A percentile compares a stretch with the other conserved stretches of the same genome.
These are phyloP conservation scores for Boloria selene DNA, from an alignment of 2,888 invertebrate genomes.

Conservation along the genomic window DNA sequence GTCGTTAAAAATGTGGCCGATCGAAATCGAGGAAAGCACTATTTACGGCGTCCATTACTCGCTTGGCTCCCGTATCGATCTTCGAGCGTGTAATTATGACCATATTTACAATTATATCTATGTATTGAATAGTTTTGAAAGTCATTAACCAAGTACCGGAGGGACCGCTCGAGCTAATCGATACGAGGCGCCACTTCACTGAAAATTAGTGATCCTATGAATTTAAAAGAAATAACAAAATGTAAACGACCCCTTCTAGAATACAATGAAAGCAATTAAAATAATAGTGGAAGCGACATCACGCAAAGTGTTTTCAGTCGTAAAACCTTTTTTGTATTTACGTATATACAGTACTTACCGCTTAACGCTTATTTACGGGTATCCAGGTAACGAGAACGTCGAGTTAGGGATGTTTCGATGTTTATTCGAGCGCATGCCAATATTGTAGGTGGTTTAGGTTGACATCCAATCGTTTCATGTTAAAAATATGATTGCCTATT, in stretches of 20 bases:
- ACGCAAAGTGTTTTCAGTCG: constrained; percentile 67
- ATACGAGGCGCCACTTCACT: constrained; percentile 48
- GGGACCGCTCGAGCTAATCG: constrained; percentile 49
- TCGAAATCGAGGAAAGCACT: constrained; percentile 53
- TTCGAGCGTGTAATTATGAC: constrained; percentile 58
- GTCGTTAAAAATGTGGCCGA: constrained; percentile 50
- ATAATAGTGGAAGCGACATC: constrained; percentile 70
- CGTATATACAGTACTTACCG: constrained; percentile 6
- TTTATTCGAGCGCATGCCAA: constrained; percentile 56
- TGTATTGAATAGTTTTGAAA: constrained; percentile 58
- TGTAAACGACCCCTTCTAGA: constrained; percentile 60
- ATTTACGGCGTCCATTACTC: constrained; percentile 46
- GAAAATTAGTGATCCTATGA: constrained; percentile 58
- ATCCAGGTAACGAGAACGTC: constrained; percentile 49
- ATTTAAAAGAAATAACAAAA: constrained; percentile 51
- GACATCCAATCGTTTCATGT: constrained; percentile 69
- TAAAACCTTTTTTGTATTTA: constrained; percentile 43
- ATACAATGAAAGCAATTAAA: constrained; percentile 76
- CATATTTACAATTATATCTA: constrained; percentile 47
- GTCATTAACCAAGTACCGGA: constrained; percentile 54
- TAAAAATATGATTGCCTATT: constrained; percentile 71
- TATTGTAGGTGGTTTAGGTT: constrained; percentile 59
- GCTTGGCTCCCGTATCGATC: constrained; percentile 51
- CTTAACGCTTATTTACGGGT: constrained; percentile 40
- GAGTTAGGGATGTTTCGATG: constrained; percentile 46